These are phyloP conservation scores for Tachina lurida DNA, from an alignment of 2,888 invertebrate species.

Conservation along the genomic window DNA sequence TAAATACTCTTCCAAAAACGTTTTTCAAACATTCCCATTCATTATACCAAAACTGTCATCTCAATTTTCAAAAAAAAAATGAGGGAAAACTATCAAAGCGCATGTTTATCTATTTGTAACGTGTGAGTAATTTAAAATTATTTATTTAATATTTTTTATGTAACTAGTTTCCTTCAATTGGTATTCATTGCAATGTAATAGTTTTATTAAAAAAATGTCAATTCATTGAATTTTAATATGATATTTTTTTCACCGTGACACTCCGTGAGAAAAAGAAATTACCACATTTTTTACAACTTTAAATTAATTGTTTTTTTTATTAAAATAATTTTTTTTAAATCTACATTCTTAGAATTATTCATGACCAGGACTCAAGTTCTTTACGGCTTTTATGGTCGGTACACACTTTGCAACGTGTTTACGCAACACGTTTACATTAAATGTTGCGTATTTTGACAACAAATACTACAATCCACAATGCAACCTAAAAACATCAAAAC, in stretches of 20 bases:
- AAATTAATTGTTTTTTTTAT: too few species aligned
- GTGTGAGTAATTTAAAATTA: not conserved
- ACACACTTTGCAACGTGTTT: too few species aligned
- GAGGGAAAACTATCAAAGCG: not conserved
- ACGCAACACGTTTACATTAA: too few species aligned
- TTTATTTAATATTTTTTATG: slow-evolving; percentile 1
- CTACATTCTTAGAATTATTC: too few species aligned
- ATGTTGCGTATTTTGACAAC: too few species aligned
- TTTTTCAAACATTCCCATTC: slow-evolving; percentile 27
- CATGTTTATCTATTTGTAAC: not conserved
- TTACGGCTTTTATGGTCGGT: too few species aligned
- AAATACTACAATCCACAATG: too few species aligned
- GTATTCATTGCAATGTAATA: slow-evolving; percentile 39
- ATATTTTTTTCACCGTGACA: not conserved
- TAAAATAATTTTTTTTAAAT: too few species aligned
- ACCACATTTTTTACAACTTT: not conserved
- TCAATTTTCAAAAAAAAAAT: not conserved
- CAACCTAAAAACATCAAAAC: too few species aligned
- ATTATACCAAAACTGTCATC: slow-evolving; percentile 36
- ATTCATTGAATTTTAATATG: slow-evolving; percentile 36
- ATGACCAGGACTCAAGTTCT: too few species aligned
- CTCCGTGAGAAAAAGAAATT: too few species aligned
- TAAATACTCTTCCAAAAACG: slow-evolving; percentile 9
- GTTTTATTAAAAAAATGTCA: not conserved
- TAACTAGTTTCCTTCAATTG: slow-evolving; percentile 6